These are phyloP conservation scores for Eupithecia subfuscata DNA, from an alignment of 2,888 invertebrate species.

Conservation along the genomic window DNA sequence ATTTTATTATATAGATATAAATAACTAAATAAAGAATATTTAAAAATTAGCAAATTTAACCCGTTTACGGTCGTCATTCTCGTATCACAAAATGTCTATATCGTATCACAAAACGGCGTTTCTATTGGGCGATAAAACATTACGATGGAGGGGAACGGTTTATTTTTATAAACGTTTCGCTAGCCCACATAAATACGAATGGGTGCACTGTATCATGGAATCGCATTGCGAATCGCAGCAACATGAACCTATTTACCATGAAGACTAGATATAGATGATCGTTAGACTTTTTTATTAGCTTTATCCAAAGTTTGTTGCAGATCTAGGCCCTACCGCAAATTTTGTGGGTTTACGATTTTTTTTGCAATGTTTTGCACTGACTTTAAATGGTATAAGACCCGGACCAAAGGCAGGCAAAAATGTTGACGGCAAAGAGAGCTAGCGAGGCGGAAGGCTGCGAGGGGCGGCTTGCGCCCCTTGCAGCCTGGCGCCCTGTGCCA, in stretches of 20 bases:
- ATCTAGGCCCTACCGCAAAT: too few relatives aligned
- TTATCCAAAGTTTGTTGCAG: too few relatives aligned
- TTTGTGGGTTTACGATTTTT: too few relatives aligned
- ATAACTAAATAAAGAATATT: too few relatives aligned
- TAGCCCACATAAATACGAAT: slow-evolving; percentile 24
- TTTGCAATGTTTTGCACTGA: too few relatives aligned
- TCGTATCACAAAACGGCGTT: slow-evolving; percentile 13
- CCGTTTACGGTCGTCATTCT: neutral
- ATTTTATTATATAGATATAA: too few relatives aligned
- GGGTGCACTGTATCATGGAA: slow-evolving; percentile 14
- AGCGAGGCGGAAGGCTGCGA: too few relatives aligned
- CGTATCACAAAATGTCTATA: neutral
- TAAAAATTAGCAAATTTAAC: neutral
- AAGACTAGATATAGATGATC: neutral
- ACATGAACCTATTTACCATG: neutral
- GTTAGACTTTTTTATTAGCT: neutral
- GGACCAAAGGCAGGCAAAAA: too few relatives aligned
- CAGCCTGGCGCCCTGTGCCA: too few relatives aligned
- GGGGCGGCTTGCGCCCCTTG: too few relatives aligned
- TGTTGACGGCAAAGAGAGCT: too few relatives aligned
- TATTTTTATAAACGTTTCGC: slow-evolving; percentile 23
- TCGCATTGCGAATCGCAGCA: slow-evolving; percentile 1
- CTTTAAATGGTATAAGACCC: too few relatives aligned
- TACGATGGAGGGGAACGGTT: slow-evolving; percentile 16
- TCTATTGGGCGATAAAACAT: slow-evolving; percentile 28